These are phyloP conservation scores for Cephus nigrinus DNA, from an alignment of 2,888 invertebrate species.

Conservation along the genomic window DNA sequence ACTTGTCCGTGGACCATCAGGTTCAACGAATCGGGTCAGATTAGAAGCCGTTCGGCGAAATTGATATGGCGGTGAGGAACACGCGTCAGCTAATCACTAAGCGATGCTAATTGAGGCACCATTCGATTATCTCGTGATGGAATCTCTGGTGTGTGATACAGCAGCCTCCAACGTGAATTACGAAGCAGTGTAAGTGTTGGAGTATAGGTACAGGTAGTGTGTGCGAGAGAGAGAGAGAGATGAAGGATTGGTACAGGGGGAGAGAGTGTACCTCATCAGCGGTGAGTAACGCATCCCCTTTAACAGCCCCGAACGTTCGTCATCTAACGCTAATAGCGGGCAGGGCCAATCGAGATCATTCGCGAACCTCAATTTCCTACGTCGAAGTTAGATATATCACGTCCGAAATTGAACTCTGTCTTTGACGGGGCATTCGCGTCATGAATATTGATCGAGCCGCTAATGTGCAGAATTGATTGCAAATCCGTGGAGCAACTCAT, in stretches of 20 bases:
- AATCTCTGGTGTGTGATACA: slow-evolving; percentile 41
- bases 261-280: background rate
- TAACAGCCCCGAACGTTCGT: slow-evolving; percentile 6
- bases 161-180: slow-evolving; percentile 13
- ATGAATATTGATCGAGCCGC: slow-evolving; percentile 55
- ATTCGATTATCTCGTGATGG: slow-evolving; percentile 60
- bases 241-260: background rate
- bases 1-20: background rate
- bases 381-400: slow-evolving; percentile 34
- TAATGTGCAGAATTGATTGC: slow-evolving; percentile 55
- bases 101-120: slow-evolving; percentile 56
- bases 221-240: background rate
- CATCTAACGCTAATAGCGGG: slow-evolving; percentile 10
- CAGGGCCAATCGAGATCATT: slow-evolving; percentile 11
- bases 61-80: slow-evolving; percentile 16
- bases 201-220: background rate
- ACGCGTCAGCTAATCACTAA: slow-evolving; percentile 53
- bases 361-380: slow-evolving; percentile 46
- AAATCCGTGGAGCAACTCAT: slow-evolving; percentile 37
- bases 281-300: background rate
- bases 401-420: slow-evolving; percentile 60
- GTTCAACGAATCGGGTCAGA: background rate
- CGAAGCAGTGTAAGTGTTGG: slow-evolving; percentile 31
- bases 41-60: slow-evolving; percentile 24
- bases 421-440: slow-evolving; percentile 48